These are phyloP conservation scores for Procavia capensis DNA, from an alignment of 2,113 vertebrate species.

Conservation along the genomic window DNA sequence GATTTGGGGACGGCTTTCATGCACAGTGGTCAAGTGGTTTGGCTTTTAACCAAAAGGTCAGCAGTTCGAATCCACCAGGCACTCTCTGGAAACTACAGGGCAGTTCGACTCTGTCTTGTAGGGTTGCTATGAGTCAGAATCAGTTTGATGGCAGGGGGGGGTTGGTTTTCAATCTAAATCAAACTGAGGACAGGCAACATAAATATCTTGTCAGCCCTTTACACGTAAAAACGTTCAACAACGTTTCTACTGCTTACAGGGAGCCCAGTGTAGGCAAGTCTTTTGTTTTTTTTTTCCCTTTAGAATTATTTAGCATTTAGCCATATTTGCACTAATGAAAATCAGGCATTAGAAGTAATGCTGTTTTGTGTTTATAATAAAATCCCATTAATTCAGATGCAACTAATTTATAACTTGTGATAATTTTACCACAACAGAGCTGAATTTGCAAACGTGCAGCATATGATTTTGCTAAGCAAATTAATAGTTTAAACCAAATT, in stretches of 20 bases:
- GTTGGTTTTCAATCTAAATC: conserved; percentile 19
- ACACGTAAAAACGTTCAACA: not conserved
- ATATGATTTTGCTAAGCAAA: conserved; percentile 76
- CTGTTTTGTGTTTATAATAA: conserved; percentile 77
- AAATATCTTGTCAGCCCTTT: conserved; percentile 29
- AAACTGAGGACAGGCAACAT: not conserved
- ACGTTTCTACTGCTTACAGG: not conserved
- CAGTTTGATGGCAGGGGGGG: too few relatives aligned
- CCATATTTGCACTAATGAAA: conserved; percentile 72
- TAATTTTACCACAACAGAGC: conserved; percentile 73
- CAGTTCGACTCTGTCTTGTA: too few relatives aligned
- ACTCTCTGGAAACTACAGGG: too few relatives aligned
- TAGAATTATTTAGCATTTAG: conserved; percentile 67
- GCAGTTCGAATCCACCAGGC: too few relatives aligned
- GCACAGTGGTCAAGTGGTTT: too few relatives aligned
- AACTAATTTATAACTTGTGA: conserved; percentile 78
- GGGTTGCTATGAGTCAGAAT: too few relatives aligned
- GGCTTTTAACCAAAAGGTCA: too few relatives aligned
- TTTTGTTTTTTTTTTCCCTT: not conserved
- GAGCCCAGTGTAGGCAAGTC: not conserved
- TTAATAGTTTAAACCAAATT: conserved; percentile 81
- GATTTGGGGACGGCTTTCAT: conserved; percentile 15
- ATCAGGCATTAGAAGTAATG: conserved; percentile 73
- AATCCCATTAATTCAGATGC: conserved; percentile 76
- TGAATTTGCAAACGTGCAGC: conserved; percentile 65